Base-by-base conservation (phyloP, 1,140 invertebrate genomes). In the Drosophila triauraria region DNA sequence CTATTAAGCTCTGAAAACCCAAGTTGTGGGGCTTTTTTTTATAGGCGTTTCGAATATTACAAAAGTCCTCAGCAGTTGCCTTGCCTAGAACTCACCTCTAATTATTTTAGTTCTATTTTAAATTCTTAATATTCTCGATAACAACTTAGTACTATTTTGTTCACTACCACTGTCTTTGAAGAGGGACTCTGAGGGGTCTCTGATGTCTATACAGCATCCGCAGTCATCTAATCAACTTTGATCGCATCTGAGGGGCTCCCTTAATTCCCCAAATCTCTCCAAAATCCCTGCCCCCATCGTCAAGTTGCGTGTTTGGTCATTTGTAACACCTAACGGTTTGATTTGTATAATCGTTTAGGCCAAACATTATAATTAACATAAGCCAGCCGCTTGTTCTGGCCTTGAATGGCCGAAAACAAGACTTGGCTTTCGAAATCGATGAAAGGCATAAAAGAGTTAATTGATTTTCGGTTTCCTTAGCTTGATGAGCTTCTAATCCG, bases 321-420 rank as follows among this genome's bases (percentile, higher is more conserved):
- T 86, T 87, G 82, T 87, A 87, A 86, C 82, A 86, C 82, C 82
- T 82, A 87, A 86, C 82, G 83, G 82, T 87, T 64, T 57, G 65
- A 87, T 86, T 78, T 78, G 57, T 82, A 79, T 68, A 87, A 87
- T 87, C 83, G 72, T 70, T 87, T 75, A 64, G 46, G 44, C 62
- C 40, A 86, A 72, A 76, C 79, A 79, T 65, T 79, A 79, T 76
- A 65, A 87, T 86, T 82, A 87, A 68, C 83, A 79, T 68, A 79
- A 79, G 54, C 0, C n/a, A 9, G 32, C 42, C 43, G 46, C 32
- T 48, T 30, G 27, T 30, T 30, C 5, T 30, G 5, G 69, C 13
- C 65, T 44, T 40, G 59, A 69, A 64, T 69, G 58, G 38, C 12
- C 15, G 38, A 8, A 8, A 32, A 32, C 8, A 0, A 8, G 30